Conservation (phyloP, 2,888 invertebrate genomes). For the Tetramorium bicarinatum region DNA sequence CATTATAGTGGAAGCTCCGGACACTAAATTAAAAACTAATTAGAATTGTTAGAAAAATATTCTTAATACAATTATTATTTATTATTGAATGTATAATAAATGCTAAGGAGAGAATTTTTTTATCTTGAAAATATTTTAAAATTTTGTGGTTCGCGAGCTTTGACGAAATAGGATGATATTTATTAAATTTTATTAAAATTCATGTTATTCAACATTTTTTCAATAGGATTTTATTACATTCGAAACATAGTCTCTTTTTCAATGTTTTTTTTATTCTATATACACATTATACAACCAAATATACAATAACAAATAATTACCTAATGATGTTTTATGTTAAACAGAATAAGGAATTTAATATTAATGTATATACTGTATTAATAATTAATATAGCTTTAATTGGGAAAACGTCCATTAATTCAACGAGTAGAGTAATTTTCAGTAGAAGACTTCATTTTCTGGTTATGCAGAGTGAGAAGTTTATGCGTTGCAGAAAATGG, state of each 20-base stretch:
- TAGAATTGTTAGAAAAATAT: not conserved
- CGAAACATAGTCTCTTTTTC: not conserved
- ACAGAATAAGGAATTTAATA: constrained; percentile 5
- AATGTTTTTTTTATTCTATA: not conserved
- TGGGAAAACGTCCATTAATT: not conserved
- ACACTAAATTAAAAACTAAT: not conserved
- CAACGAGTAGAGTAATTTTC: not conserved
- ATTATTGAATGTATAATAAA: not conserved
- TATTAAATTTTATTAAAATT: constrained; percentile 28
- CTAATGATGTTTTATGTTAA: not conserved
- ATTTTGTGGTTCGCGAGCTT: not conserved
- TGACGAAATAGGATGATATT: not conserved
- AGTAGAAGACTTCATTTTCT: constrained; percentile 5
- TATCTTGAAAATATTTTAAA: constrained; percentile 1
- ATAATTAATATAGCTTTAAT: not conserved
- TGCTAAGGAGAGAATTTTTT: not conserved
- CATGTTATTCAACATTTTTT: not conserved
- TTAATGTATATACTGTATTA: not conserved
- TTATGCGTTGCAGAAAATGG: constrained; percentile 61
- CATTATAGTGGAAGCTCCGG: not conserved
- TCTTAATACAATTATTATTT: constrained; percentile 12
- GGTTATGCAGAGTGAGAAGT: constrained; percentile 40
- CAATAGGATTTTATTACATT: constrained; percentile 39
- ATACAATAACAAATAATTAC: not conserved
- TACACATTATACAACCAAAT: not conserved